These are phyloP conservation scores for Falcaria lacertinaria DNA, from an alignment of 2,888 invertebrate species.

Conservation along the genomic window DNA sequence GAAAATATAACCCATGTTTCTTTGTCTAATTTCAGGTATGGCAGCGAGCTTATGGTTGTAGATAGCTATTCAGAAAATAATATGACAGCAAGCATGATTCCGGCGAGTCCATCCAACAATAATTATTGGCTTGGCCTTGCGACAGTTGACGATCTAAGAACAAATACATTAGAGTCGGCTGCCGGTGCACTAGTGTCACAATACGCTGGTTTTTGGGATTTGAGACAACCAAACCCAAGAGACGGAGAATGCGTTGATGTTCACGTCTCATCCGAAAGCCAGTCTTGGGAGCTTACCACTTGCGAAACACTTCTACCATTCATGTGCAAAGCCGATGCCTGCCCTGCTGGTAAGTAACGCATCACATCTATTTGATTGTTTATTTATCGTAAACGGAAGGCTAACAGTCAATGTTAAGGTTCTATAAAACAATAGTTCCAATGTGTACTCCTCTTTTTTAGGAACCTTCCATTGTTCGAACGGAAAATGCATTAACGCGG, in stretches of 20 bases:
- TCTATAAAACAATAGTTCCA: conserved; percentile 43
- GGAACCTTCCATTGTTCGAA: conserved; percentile 96
- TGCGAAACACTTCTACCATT: conserved; percentile 97
- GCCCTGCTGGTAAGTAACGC: conserved; percentile 85
- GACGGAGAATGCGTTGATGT: conserved; percentile 96
- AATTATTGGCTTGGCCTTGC: conserved; percentile 95
- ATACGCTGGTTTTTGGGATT: conserved; percentile 96
- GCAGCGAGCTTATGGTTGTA: conserved; percentile 95
- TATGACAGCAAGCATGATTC: conserved; percentile 90
- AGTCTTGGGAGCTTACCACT: conserved; percentile 96
- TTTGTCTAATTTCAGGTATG: conserved; percentile 84
- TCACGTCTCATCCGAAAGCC: conserved; percentile 83
- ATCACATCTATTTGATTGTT: conserved; percentile 5
- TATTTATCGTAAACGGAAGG: conserved; percentile 16
- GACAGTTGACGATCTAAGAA: conserved; percentile 93
- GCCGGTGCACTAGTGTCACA: conserved; percentile 94
- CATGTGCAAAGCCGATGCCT: conserved; percentile 94
- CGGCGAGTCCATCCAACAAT: conserved; percentile 82
- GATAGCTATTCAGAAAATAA: conserved; percentile 96
- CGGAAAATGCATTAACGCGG: conserved; percentile 93
- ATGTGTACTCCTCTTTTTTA: conserved; percentile 51
- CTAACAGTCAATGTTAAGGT: conserved; percentile 36
- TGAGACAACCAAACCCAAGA: conserved; percentile 91
- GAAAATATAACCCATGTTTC: conserved; percentile 7
- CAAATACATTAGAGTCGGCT: conserved; percentile 96